Evolutionary conservation across 2,888 invertebrate species (phyloP), one percentile per base, ranked within the genome.

Genomic region (Noctua janthe): DNA sequence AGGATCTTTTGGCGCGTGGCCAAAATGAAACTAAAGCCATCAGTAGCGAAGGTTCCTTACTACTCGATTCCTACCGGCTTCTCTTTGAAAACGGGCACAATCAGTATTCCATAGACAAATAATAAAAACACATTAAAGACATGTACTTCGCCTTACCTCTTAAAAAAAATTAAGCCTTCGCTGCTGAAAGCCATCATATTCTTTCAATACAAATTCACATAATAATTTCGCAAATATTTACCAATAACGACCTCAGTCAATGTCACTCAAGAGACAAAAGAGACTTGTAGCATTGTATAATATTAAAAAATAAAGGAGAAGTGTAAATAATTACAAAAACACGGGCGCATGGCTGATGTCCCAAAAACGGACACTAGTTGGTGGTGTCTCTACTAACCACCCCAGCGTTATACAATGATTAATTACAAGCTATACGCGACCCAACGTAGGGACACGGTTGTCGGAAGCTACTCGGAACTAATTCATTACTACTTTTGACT

Each of bases 361-460:
- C 56, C 39, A 54, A 35, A 49, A 75, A 59, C 1, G 3, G 20
- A 49, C 0, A 29, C 7, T 15, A 59, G 56, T 13, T 13, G 13
- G 4, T 87, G 84, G 87, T 39, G 23, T 0, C 66, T 2, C 81
- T 76, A 76, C 56, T 8, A 10, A 0, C 54, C n/a, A 51, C 73
- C 73, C 49, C 20, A 69, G n/a, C n/a, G 71, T 70, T 69, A 69
- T 54, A 76, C 79, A 81, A 84, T 89, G 91, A 91, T 89, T 91
- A 89, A 91, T 91, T 82, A 85, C 59, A 70, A 70, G 13, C 51
- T 59, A 72, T 84, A 82, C 47, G 79, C 74, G 69, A 35, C 43
- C 78, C 82, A 72, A 85, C 80, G 66, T n/a, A 64, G 66, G 70
- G 23, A 70, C 7, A 20, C 66, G 49, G 29, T 62, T 81, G 74